phyloP scores from a whole-genome alignment of 2,113 vertebrate species.

The Apistogramma diplotaenia region DNA sequence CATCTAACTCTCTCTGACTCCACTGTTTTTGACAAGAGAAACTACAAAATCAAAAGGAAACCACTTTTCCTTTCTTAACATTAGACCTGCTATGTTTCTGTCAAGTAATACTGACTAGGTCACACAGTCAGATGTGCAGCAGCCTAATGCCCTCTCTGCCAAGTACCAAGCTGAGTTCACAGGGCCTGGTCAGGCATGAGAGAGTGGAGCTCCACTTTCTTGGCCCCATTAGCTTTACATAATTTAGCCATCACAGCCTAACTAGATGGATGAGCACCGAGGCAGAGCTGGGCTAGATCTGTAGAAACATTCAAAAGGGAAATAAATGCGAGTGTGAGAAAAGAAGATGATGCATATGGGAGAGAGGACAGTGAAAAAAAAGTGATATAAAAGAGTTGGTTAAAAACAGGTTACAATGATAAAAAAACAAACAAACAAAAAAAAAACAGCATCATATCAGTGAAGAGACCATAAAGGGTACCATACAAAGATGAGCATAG shows the following conservation, averaged over 20 bases:
- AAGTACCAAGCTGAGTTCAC: conserved; percentile 33
- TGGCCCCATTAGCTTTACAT: conserved; percentile 64
- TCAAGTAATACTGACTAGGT: conserved; percentile 1
- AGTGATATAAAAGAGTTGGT: background rate
- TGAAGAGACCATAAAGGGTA: background rate
- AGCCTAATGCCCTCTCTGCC: background rate
- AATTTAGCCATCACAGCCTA: conserved; percentile 58
- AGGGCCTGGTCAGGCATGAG: conserved; percentile 19
- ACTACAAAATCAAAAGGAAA: background rate
- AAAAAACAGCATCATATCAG: background rate
- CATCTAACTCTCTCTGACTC: background rate
- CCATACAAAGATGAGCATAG: background rate
- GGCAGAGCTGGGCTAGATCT: background rate
- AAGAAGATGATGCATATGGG: background rate
- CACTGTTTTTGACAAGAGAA: background rate
- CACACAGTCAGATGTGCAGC: conserved; percentile 4
- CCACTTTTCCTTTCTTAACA: background rate
- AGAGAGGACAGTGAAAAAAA: background rate
- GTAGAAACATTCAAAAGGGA: conserved; percentile 1
- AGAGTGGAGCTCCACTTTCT: conserved; percentile 31
- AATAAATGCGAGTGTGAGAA: background rate
- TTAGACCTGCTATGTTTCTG: background rate
- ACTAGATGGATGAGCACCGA: conserved; percentile 42
- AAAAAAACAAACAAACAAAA: background rate
- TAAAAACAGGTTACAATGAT: background rate